A percentile compares a stretch with the other conserved stretches of the same genome.
phyloP scores from a whole-genome alignment of 23 tunicate genomes.

The Trididemnum miniatum region DNA sequence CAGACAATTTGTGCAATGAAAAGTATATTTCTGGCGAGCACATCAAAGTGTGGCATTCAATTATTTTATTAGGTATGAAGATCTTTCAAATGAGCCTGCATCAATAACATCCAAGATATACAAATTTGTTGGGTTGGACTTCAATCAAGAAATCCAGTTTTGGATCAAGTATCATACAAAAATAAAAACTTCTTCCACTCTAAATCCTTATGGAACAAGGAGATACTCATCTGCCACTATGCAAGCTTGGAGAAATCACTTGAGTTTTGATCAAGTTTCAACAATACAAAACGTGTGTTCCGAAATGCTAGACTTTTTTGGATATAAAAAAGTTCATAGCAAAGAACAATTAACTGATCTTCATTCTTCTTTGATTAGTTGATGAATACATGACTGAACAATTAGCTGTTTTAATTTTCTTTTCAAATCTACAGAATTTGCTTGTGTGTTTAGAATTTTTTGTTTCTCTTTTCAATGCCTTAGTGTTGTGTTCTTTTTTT shows the following conservation, averaged over 20 bases:
- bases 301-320: conserved; percentile 35
- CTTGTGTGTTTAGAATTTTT: no score
- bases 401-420: background rate
- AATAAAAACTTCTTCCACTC: background rate
- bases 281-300: conserved; percentile 51
- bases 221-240: conserved; percentile 68
- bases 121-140: conserved; percentile 54
- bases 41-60: no score
- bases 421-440: no score
- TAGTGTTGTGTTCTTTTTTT: no score
- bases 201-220: conserved; percentile 61
- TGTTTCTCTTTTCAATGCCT: no score
- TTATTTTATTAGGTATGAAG: conserved; percentile 86
- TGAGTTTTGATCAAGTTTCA: conserved; percentile 22
- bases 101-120: conserved; percentile 53
- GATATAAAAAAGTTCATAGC: conserved; percentile 46
- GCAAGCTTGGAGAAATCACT: conserved; percentile 80
- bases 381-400: background rate
- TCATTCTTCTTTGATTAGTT: background rate
- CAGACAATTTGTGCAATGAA: no score
- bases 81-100: conserved; percentile 57
- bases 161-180: conserved; percentile 71
- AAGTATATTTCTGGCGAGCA: no score
- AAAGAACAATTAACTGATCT: conserved; percentile 35
- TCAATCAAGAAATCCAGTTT: conserved; percentile 16